Evolutionary conservation across 2,113 vertebrate genomes (phyloP), one percentile per base, ranked within the genome.

Genomic region (Dicrurus megarhynchus): DNA sequence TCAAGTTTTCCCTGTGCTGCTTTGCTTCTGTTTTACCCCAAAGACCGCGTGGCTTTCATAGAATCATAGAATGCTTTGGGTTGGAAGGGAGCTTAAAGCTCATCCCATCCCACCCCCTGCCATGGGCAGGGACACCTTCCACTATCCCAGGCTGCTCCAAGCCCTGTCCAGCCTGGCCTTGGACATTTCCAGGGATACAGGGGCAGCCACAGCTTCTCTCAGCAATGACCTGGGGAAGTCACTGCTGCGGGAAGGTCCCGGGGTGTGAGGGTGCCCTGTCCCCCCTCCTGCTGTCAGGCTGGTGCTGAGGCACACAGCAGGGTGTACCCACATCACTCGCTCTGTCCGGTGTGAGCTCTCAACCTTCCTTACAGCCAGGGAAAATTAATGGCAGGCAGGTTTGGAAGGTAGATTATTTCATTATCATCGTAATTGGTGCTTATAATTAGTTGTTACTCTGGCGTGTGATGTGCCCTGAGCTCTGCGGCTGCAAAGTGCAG

Each of bases 381-480:
- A 56, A 76, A 95, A 95, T 94, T 68, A 89, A 95, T 82, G 53
- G 70, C 53, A 87, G 63, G 60, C 87, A 73, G 82, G 90, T 91
- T 96, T 76, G 19, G 47, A 87, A 94, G 82, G 94, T 64, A 79
- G 91, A 93, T 96, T 87, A 85, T 95, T 96, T 94, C 93, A 95
- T 97, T 96, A 96, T 69, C 91, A 24, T 55, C 6, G 13, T 96
- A 96, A 96, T 95, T 93, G 95, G 63, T 89, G 64, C 84, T 94
- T 91, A 76, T 96, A 96, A 96, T 97, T 96, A 97, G 90, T 85
- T 93, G 91, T 84, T 90, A 67, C 75, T 95, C 69, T 42, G 78
- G 81, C 9, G 6, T 79, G 94, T 76, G 95, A 91, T 85, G 91
- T 65, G 89, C 94, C 91, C 87, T 53, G 81, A 93, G 95, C 49